These are phyloP conservation scores for Desoria tigrina DNA, from an alignment of 2,888 invertebrate species.

Conservation along the genomic window DNA sequence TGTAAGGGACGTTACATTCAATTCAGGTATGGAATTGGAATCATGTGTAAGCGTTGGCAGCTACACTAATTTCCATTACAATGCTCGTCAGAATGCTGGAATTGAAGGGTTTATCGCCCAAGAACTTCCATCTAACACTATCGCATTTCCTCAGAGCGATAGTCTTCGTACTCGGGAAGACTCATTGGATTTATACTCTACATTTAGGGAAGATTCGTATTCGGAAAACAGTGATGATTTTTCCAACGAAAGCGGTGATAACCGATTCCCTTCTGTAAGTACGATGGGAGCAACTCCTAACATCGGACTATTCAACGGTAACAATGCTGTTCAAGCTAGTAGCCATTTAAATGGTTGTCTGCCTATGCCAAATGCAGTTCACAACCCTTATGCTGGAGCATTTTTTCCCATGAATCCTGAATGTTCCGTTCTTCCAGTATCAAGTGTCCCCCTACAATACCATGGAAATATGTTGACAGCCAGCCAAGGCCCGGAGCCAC, in stretches of 20 bases:
- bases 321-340: not conserved
- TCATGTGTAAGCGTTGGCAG: constrained; percentile 68
- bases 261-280: not conserved
- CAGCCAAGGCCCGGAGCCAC: no score
- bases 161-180: constrained; percentile 60
- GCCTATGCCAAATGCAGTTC: no score
- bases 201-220: constrained; percentile 65
- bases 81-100: constrained; percentile 53
- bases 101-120: constrained; percentile 53
- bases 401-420: no score
- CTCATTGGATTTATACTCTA: constrained; percentile 64
- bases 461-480: no score
- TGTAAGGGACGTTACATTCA: constrained; percentile 60
- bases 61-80: constrained; percentile 69
- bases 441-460: no score
- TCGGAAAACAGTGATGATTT: constrained; percentile 60
- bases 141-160: constrained; percentile 45
- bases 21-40: constrained; percentile 65
- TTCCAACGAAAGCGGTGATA: constrained; percentile 54
- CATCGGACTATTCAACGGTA: no score
- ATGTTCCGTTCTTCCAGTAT: no score
- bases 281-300: no score
- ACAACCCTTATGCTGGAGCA: no score
- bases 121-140: not conserved
- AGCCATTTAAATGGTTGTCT: no score